A percentile compares a stretch with the other conserved stretches of the same genome.
Evolutionary conservation across 2,888 invertebrate genomes (phyloP).

Genomic region (Nymphalis polychloros): DNA sequence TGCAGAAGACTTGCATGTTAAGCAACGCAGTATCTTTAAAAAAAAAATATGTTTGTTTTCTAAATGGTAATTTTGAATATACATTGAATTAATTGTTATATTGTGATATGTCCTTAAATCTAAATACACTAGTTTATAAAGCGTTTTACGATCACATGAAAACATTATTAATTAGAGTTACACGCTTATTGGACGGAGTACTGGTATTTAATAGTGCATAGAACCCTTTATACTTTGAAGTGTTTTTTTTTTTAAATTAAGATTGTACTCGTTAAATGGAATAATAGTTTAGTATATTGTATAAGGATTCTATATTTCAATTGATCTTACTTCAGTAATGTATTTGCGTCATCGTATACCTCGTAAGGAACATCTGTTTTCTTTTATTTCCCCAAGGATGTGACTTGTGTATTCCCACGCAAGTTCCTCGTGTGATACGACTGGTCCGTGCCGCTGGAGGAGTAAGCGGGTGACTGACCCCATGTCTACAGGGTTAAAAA

Average conservation of each 20-base stretch:
- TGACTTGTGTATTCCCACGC: slow-evolving; percentile 70
- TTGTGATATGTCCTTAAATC: no score
- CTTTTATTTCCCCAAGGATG: slow-evolving; percentile 35
- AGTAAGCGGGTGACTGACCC: slow-evolving; percentile 79
- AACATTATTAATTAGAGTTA: neutral
- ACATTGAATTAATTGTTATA: no score
- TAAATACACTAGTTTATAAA: no score
- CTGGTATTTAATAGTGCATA: neutral
- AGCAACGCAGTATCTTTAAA: slow-evolving; percentile 8
- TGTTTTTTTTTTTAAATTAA: slow-evolving; percentile 1
- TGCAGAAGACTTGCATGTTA: slow-evolving; percentile 20
- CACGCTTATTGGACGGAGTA: neutral
- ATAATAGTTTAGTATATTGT: neutral
- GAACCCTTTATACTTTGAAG: neutral
- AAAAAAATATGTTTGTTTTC: neutral
- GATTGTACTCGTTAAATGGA: neutral
- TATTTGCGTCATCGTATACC: neutral
- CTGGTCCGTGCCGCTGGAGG: slow-evolving; percentile 74
- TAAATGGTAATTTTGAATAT: neutral
- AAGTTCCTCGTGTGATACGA: slow-evolving; percentile 76
- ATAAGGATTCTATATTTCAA: neutral
- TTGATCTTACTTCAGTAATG: neutral
- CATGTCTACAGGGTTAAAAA: slow-evolving; percentile 78
- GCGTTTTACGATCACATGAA: no score
- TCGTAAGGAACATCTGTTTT: slow-evolving; percentile 15